Percentiles rank a stretch among this genome's conserved stretches.
These are phyloP conservation scores for Brachypodius melanocephalos DNA, from an alignment of 2,113 vertebrate genomes.

Conservation along the genomic window DNA sequence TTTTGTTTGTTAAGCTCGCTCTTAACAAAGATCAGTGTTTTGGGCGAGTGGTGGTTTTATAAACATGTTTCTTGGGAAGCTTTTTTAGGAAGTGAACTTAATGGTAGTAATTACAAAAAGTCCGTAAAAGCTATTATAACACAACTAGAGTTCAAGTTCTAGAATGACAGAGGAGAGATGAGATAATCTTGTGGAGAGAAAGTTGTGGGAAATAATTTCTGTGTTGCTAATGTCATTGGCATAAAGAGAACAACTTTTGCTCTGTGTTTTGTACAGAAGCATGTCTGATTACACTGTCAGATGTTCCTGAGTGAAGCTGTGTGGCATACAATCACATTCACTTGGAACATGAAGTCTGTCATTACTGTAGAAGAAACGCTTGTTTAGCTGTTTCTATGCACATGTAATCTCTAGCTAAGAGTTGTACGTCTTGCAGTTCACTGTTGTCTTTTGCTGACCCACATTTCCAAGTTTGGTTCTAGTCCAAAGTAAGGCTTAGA, in stretches of 20 bases:
- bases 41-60: background rate
- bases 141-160: background rate
- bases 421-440: background rate
- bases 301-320: background rate
- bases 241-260: background rate
- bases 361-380: background rate
- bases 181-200: background rate
- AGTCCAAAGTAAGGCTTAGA: background rate
- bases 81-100: background rate
- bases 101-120: background rate
- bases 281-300: background rate
- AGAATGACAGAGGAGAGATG: background rate
- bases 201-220: background rate
- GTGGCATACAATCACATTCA: background rate
- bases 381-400: background rate
- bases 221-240: background rate
- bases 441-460: background rate
- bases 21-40: background rate
- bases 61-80: background rate
- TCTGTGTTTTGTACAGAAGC: background rate
- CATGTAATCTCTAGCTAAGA: background rate
- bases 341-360: background rate
- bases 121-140: background rate
- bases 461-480: background rate
- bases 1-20: background rate